These are phyloP conservation scores for Pipa parva DNA, from an alignment of 2,113 vertebrate species.

Conservation along the genomic window DNA sequence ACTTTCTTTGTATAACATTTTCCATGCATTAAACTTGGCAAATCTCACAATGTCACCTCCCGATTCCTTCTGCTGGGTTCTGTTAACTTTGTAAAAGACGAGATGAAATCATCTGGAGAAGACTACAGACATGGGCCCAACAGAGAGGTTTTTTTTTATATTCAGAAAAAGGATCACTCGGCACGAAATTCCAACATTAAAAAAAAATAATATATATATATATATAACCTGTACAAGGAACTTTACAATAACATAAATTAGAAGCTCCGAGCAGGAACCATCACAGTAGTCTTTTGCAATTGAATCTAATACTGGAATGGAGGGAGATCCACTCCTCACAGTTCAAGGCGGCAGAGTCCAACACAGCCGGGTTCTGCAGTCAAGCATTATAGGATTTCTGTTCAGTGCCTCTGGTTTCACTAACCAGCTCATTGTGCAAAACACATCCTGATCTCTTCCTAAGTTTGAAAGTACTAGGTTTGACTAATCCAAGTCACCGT, in stretches of 20 bases:
- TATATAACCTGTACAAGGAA: constrained; percentile 74
- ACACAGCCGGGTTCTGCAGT: constrained; percentile 47
- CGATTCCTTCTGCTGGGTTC: background rate
- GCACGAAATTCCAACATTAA: background rate
- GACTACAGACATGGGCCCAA: background rate
- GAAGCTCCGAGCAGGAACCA: constrained; percentile 61
- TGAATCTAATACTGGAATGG: constrained; percentile 59
- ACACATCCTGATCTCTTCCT: constrained; percentile 49
- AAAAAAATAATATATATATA: constrained; percentile 36
- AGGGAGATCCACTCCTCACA: constrained; percentile 48
- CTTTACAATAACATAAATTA: constrained; percentile 80
- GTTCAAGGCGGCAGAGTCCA: constrained; percentile 51
- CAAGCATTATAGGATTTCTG: constrained; percentile 52
- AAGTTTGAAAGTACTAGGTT: constrained; percentile 50
- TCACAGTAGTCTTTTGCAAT: constrained; percentile 63
- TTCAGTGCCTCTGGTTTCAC: constrained; percentile 58
- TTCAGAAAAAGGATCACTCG: background rate
- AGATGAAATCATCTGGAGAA: background rate
- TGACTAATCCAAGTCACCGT: constrained; percentile 65
- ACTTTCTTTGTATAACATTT: background rate
- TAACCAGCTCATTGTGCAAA: constrained; percentile 60
- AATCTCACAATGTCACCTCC: background rate
- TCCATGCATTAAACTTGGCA: too few relatives aligned
- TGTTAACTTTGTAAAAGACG: background rate
- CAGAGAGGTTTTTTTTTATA: background rate